phyloP scores from a whole-genome alignment of 2,113 vertebrate species.

The Labeo catla region DNA sequence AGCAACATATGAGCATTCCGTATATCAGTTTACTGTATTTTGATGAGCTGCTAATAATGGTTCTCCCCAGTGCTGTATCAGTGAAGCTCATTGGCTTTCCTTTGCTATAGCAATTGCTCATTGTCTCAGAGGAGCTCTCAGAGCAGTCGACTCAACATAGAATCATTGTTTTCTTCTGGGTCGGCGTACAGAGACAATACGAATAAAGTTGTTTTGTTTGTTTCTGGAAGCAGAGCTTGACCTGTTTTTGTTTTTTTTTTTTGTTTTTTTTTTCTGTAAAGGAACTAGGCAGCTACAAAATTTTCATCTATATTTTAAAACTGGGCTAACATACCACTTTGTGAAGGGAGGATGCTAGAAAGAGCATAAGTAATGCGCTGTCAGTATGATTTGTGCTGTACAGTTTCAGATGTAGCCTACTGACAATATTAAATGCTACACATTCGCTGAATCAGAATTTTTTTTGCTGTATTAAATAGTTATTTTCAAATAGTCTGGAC shows the following conservation, averaged over 20 bases:
- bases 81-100: too few species aligned
- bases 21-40: too few species aligned
- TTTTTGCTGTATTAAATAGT: background rate
- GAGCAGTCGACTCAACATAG: background rate
- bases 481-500: background rate
- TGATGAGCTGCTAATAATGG: too few species aligned
- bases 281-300: background rate
- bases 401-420: constrained; percentile 4
- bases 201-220: background rate
- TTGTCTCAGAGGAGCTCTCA: background rate
- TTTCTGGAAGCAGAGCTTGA: background rate
- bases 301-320: background rate
- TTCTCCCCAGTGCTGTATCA: too few species aligned
- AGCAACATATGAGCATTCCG: too few species aligned
- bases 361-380: background rate
- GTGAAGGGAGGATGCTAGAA: background rate
- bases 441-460: background rate
- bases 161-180: background rate
- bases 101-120: background rate
- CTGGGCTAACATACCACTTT: background rate
- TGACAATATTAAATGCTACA: background rate
- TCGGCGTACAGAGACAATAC: background rate
- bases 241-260: background rate
- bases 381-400: constrained; percentile 26
- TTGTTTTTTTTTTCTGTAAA: background rate